Conservation (phyloP, 2,797 vertebrate genomes). For the Enteromius afrohamiltoni region DNA sequence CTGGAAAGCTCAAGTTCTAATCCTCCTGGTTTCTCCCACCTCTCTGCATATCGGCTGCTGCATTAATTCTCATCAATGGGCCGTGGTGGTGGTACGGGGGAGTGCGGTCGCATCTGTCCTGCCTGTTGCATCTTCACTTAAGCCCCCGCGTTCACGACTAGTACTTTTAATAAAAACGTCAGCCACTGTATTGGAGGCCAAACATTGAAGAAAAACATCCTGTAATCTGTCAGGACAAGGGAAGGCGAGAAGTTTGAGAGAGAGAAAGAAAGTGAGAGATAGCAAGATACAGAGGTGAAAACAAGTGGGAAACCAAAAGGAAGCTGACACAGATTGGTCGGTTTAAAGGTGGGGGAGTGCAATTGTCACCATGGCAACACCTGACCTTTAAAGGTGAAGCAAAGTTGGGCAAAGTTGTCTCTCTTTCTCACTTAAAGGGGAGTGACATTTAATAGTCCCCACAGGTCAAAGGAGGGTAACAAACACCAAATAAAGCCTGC, state of each 20-base stretch:
- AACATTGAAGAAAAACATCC: constrained; percentile 64
- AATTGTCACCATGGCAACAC: constrained; percentile 67
- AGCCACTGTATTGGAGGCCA: constrained; percentile 65
- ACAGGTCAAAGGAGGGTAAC: constrained; percentile 78
- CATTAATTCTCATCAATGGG: constrained; percentile 74
- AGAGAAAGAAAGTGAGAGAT: constrained; percentile 13
- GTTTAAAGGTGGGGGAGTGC: constrained; percentile 14
- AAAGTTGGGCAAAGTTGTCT: constrained; percentile 80
- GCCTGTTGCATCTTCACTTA: constrained; percentile 59
- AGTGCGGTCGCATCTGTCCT: constrained; percentile 36
- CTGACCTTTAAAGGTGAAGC: constrained; percentile 79
- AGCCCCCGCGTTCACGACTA: constrained; percentile 51
- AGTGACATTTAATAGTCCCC: constrained; percentile 82
- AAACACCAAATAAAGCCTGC: constrained; percentile 79
- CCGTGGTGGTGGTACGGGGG: neutral
- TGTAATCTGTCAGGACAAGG: constrained; percentile 53
- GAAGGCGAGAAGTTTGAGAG: constrained; percentile 27
- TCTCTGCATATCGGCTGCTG: constrained; percentile 60
- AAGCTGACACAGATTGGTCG: constrained; percentile 46
- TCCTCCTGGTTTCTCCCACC: constrained; percentile 37
- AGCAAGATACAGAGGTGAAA: constrained; percentile 32
- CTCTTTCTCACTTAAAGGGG: constrained; percentile 78
- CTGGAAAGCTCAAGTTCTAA: constrained; percentile 70
- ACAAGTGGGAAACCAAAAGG: constrained; percentile 41
- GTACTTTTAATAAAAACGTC: constrained; percentile 75